phyloP scores from a whole-genome alignment of 2,888 invertebrate species.

The Micoletzkya japonica region DNA sequence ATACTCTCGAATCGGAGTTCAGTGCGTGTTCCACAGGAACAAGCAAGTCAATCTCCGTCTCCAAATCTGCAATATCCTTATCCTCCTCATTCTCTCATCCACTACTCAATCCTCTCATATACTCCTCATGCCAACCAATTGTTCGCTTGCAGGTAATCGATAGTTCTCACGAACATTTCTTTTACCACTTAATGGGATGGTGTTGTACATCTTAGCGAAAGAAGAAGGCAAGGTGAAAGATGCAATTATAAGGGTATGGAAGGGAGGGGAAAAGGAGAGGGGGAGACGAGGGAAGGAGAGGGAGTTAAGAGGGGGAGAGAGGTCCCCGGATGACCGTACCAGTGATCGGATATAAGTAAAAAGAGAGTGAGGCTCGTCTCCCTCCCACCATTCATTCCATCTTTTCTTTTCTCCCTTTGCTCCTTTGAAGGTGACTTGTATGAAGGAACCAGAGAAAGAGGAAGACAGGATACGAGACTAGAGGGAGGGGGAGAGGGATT shows the following conservation, averaged over 20 bases:
- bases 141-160: background rate
- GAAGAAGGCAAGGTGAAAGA: conserved; percentile 10
- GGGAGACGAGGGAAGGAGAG: conserved; percentile 12
- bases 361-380: too few species aligned
- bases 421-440: too few species aligned
- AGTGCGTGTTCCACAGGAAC: conserved; percentile 56
- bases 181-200: too few species aligned
- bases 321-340: background rate
- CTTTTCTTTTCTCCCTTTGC: background rate
- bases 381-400: too few species aligned
- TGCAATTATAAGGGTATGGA: conserved; percentile 5
- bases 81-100: background rate
- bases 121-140: background rate
- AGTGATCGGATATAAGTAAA: background rate
- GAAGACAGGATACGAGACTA: background rate
- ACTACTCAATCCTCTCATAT: background rate
- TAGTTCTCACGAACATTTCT: background rate
- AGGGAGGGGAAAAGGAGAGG: conserved; percentile 3
- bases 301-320: conserved; percentile 3
- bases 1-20: conserved; percentile 58
- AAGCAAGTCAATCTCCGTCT: conserved; percentile 60
- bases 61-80: conserved; percentile 48
- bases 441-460: conserved; percentile 4
- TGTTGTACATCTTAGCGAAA: too few species aligned
- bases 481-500: conserved; percentile 7